Evolutionary conservation across 2,113 vertebrate genomes (phyloP).

Genomic region (Bos indicus): DNA sequence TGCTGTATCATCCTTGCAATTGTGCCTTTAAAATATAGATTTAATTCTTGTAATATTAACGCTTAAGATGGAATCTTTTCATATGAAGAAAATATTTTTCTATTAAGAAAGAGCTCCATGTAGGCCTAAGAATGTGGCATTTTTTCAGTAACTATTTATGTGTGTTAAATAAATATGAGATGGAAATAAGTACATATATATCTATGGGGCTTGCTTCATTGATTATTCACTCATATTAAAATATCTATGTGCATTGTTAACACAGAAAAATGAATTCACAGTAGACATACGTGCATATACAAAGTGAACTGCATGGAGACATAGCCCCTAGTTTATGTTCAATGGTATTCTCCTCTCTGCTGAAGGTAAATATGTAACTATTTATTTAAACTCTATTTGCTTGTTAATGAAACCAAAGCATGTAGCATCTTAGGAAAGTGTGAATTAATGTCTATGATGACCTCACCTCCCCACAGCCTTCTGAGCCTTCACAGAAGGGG

Average conservation of each 20-base stretch:
- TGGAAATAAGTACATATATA: not conserved
- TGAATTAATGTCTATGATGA: conserved; percentile 62
- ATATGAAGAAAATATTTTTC: not conserved
- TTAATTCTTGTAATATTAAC: not conserved
- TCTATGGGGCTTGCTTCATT: not conserved
- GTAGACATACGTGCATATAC: not conserved
- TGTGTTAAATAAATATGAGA: not conserved
- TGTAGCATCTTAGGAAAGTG: conserved; percentile 37
- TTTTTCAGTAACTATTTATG: not conserved
- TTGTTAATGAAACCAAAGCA: conserved; percentile 55
- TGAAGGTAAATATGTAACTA: conserved; percentile 35
- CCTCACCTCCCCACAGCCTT: conserved; percentile 64
- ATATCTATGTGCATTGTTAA: not conserved
- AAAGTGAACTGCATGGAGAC: not conserved
- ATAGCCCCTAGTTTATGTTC: not conserved
- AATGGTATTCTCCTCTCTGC: not conserved
- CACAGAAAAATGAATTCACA: conserved; percentile 23
- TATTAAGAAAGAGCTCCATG: not conserved
- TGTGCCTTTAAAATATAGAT: not conserved
- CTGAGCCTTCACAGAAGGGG: conserved; percentile 70
- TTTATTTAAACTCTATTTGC: conserved; percentile 54
- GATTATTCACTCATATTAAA: not conserved
- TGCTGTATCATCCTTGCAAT: not conserved
- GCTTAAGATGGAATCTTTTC: not conserved
- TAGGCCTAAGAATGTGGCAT: not conserved